phyloP scores from a whole-genome alignment of 2,797 vertebrate species.

The Bradypodion ventrale region DNA sequence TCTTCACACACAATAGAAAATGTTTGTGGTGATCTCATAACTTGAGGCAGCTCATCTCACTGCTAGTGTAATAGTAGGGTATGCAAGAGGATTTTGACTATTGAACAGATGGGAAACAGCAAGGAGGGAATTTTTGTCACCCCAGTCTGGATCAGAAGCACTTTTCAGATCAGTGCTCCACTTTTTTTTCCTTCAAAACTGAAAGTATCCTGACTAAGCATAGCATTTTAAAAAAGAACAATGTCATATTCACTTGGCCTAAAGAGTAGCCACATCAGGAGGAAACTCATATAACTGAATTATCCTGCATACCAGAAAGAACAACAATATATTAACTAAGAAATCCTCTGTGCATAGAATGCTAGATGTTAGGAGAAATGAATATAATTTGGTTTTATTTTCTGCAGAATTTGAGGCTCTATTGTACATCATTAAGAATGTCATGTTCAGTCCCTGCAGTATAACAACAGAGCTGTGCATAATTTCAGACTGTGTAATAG shows the following conservation, averaged over 20 bases:
- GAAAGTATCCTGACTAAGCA: neutral
- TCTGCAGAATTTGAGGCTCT: neutral
- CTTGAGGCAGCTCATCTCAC: too few relatives aligned
- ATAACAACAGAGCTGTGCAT: neutral
- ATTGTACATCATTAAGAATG: too few relatives aligned
- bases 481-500: neutral
- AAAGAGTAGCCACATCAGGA: neutral
- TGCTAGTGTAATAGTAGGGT: too few relatives aligned
- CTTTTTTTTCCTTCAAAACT: neutral
- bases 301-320: neutral
- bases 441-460: too few relatives aligned
- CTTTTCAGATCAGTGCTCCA: neutral
- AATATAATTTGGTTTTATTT: neutral
- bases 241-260: neutral
- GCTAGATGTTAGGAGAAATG: neutral
- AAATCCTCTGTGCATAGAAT: neutral
- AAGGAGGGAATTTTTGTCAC: neutral
- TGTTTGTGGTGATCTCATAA: too few relatives aligned
- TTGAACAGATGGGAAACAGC: too few relatives aligned
- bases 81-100: too few relatives aligned
- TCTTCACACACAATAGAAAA: too few relatives aligned
- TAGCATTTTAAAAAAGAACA: neutral
- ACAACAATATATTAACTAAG: neutral
- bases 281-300: neutral
- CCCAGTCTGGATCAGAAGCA: neutral